Conservation (phyloP, 2,888 invertebrate species). For the Selenia dentaria region DNA sequence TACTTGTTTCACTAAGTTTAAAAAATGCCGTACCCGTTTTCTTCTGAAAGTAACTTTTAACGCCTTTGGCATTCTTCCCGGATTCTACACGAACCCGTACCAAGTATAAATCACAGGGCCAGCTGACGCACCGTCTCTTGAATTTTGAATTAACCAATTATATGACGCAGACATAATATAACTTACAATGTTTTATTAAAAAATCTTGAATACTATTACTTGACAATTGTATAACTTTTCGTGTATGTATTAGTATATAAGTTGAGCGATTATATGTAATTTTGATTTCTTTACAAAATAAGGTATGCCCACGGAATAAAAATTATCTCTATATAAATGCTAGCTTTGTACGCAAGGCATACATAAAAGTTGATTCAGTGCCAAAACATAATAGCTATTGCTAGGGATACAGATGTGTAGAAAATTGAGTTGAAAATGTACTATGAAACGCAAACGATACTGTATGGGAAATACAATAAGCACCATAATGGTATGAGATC, state of each 20-base stretch:
- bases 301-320: neutral
- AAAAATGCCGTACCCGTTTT: no score
- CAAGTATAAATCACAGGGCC: slow-evolving; percentile 67
- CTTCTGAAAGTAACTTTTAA: no score
- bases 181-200: slow-evolving; percentile 34
- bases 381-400: slow-evolving; percentile 42
- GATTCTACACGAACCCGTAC: slow-evolving; percentile 56
- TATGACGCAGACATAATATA: slow-evolving; percentile 44
- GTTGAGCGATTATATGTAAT: no score
- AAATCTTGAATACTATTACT: slow-evolving; percentile 2
- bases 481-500: no score
- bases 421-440: slow-evolving; percentile 36
- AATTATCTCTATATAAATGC: slow-evolving; percentile 10
- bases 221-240: neutral
- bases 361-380: slow-evolving; percentile 49
- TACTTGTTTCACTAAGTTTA: no score
- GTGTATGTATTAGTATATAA: slow-evolving; percentile 1
- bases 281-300: no score
- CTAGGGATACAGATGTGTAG: slow-evolving; percentile 29
- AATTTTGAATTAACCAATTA: slow-evolving; percentile 65
- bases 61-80: slow-evolving; percentile 26
- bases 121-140: slow-evolving; percentile 66
- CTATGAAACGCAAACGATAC: slow-evolving; percentile 45
- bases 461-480: no score
- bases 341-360: slow-evolving; percentile 14